Evolutionary conservation across 2,113 vertebrate genomes (phyloP).

Genomic region (Eira barbara): DNA sequence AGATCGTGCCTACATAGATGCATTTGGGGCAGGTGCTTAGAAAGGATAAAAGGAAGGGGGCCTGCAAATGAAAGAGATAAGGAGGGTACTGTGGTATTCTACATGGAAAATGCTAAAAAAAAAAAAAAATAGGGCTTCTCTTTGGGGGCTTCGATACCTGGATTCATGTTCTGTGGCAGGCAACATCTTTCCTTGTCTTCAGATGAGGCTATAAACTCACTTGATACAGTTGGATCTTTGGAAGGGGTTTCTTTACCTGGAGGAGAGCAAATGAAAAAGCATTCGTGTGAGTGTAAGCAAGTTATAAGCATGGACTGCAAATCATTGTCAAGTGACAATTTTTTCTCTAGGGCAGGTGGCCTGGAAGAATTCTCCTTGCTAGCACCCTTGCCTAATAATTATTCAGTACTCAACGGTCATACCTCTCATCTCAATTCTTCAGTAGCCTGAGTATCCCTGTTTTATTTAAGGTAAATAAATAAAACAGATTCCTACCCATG

Average conservation of each 20-base stretch:
- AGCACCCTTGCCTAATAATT: not conserved
- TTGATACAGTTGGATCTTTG: slow-evolving; percentile 43
- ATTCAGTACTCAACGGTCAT: not conserved
- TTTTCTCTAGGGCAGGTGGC: not conserved
- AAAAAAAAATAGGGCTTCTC: not conserved
- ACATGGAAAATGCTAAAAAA: not conserved
- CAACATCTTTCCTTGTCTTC: slow-evolving; percentile 77
- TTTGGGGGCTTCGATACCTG: slow-evolving; percentile 67
- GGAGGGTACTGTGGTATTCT: not conserved
- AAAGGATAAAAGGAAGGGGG: not conserved
- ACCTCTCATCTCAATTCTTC: not conserved
- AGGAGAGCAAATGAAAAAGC: slow-evolving; percentile 23
- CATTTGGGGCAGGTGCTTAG: not conserved
- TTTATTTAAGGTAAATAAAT: not conserved
- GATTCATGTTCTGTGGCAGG: slow-evolving; percentile 67
- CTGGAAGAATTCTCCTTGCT: not conserved
- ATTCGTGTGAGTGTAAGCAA: not conserved
- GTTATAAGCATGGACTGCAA: not conserved
- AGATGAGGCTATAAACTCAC: slow-evolving; percentile 52
- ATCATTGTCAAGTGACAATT: not conserved
- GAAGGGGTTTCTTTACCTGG: slow-evolving; percentile 80
- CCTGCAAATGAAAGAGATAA: not conserved
- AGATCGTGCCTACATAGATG: not conserved
- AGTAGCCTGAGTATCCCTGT: not conserved
- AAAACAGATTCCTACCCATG: not conserved